Evolutionary conservation across 2,113 vertebrate species (phyloP), one percentile per base, ranked within the genome.

Genomic region (Heterotilapia buettikoferi): DNA sequence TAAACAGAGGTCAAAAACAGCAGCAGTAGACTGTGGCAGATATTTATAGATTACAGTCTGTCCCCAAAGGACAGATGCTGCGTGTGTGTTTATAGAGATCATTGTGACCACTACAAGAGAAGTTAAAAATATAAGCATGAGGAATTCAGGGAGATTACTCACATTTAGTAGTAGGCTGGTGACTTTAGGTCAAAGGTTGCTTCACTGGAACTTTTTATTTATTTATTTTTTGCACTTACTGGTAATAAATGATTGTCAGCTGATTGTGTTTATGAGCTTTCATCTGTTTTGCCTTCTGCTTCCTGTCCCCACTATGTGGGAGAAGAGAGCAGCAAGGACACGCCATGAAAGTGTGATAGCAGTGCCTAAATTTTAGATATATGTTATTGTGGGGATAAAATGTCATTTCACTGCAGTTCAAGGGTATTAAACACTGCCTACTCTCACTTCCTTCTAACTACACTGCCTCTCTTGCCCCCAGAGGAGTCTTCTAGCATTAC

Each of bases 401-500:
- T 40, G 16, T 56, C 9, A 80, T 68, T 85, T 80, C 4, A 73
- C 4, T 9, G 21, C 16, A 26, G 54, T n/a, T 53, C 29, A 57
- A 87, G 36, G 24, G n/a, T 14, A 45, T 71, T 45, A n/a, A 78
- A 33, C n/a, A 10, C 14, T 13, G 29, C 53, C n/a, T 19, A 56
- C 40, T 57, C 31, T 14, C 68, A 56, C 80, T 38, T 81, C n/a
- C 73, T 31, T 13, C 78, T 21, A 76, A 9, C 52, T 81, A 43
- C 53, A 33, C 68, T 59, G 14, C 24, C 53, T 78, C 79, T 16
- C 29, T 89, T 40, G 43, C 40, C 61, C 56, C 9, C 9, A 83
- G 53, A 68, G 71, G 68, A 29, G 45, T 88, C 92, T 85, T 92
- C 92, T 94, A 86, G 61, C 78, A 82, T 95, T 94, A 95, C 92